These are phyloP conservation scores for Bovichtus diacanthus DNA, from an alignment of 2,797 vertebrate species.

Conservation along the genomic window DNA sequence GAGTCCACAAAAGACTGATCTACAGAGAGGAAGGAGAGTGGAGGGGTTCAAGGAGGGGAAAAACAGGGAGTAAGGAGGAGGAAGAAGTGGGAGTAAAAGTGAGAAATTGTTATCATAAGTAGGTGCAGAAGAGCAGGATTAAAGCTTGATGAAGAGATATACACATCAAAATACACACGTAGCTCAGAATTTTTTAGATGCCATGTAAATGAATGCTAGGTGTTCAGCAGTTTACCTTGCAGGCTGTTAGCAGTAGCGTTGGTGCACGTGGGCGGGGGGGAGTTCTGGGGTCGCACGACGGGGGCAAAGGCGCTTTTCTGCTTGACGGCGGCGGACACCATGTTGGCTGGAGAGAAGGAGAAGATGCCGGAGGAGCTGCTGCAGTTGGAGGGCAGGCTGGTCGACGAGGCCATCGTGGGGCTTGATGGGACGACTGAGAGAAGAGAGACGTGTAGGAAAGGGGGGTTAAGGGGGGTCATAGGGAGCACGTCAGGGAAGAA, in stretches of 20 bases:
- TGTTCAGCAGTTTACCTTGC: slow-evolving; percentile 89
- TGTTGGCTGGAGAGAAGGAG: slow-evolving; percentile 99
- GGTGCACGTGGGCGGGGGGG: slow-evolving; percentile 98
- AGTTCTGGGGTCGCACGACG: slow-evolving; percentile 97
- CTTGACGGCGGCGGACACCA: slow-evolving; percentile 98
- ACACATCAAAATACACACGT: neutral
- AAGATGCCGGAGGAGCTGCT: slow-evolving; percentile 99
- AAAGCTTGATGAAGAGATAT: slow-evolving; percentile 28
- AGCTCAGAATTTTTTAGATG: neutral
- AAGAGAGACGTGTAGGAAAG: slow-evolving; percentile 53
- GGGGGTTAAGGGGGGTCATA: slow-evolving; percentile 73
- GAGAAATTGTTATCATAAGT: slow-evolving; percentile 57
- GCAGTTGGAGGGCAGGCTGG: slow-evolving; percentile 98
- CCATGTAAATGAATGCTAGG: neutral
- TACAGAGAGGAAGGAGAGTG: slow-evolving; percentile 85
- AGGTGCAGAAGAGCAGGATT: slow-evolving; percentile 48
- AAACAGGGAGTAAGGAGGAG: slow-evolving; percentile 51
- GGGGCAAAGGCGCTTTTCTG: slow-evolving; percentile 99
- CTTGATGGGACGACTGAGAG: slow-evolving; percentile 96
- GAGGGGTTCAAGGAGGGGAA: slow-evolving; percentile 75
- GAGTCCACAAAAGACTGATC: slow-evolving; percentile 98
- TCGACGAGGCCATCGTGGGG: slow-evolving; percentile 98
- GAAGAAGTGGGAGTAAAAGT: slow-evolving; percentile 58
- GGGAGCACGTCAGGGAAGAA: slow-evolving; percentile 83
- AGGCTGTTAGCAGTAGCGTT: slow-evolving; percentile 97